Base-by-base conservation (phyloP, 2,113 vertebrate species). In the Calyptommatus sinebrachiatus region DNA sequence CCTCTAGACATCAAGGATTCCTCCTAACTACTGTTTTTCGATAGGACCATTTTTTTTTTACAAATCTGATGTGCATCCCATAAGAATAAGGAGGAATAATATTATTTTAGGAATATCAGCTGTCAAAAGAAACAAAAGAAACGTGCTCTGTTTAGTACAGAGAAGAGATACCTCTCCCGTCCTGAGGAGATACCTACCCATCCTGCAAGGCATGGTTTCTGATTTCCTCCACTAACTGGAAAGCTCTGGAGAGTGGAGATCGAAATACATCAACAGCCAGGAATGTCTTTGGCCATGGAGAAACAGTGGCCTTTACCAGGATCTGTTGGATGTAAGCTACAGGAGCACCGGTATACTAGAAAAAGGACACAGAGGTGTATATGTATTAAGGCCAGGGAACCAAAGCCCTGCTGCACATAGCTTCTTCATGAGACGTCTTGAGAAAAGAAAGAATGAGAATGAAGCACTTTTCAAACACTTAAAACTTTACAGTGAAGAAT, bases 311-410 rank as follows among this genome's bases (percentile, higher is more conserved):
- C 88, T 99, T 99, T 82, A 99, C 98, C 69, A 99, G 83, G 85
- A 99, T 96, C 94, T 99, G 98, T 93, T 99, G 98, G 86, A 99
- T 96, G 86, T 98, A 99, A 67, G 98, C 97, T 61, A 99, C 98
- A 0, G 98, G 98, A 80, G 96, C 95, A 0, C 98, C 97, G 0
- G 94, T 94, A 7, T 99, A 99, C 98, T 99, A 87, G 0, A 63
- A 41, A 21, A 46, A 29, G 79, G 0, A 0, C 83, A 76, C 71
- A 65, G 65, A 35, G 18, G 28, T 14, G 75, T 1, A 1, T 16
- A 57, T 57, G 53, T 57, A 50, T 50, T 50, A 50, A 11, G 4
- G 6, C 14, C 7, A 67, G 50, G 22, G 45, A 26, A 12, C 28
- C 14, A 41, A 57, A 10, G 35, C 3, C 2, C 2, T 18, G 29